A percentile compares a stretch with the other conserved stretches of the same genome.
Conservation (phyloP, 2,113 vertebrate genomes). For the Nicator chloris region DNA sequence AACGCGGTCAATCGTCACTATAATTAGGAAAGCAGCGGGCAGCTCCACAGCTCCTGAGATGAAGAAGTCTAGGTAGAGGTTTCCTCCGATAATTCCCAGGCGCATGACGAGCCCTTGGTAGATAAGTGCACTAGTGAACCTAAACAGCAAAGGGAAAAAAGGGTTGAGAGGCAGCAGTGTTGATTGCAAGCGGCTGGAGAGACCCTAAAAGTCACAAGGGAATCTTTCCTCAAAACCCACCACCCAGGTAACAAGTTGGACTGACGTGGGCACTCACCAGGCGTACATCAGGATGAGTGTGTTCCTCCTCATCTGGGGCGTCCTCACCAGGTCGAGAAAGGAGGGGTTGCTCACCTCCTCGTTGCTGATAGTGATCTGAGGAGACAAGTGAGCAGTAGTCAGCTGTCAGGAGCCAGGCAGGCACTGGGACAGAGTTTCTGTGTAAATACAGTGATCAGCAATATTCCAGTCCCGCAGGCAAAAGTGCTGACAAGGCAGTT, state of each 20-base stretch:
- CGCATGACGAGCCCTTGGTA: constrained; percentile 95
- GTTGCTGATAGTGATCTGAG: constrained; percentile 74
- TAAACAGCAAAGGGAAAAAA: constrained; percentile 17
- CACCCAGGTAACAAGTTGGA: not conserved
- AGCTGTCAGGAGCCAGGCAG: not conserved
- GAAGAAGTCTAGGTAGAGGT: constrained; percentile 88
- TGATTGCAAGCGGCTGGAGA: not conserved
- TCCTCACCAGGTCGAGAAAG: constrained; percentile 83
- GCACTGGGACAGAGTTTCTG: not conserved
- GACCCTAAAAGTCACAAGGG: not conserved
- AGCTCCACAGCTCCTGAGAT: constrained; percentile 87
- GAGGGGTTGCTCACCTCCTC: constrained; percentile 78
- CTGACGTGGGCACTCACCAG: constrained; percentile 75
- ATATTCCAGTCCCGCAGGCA: not conserved
- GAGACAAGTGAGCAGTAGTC: constrained; percentile 25
- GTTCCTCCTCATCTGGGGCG: constrained; percentile 87
- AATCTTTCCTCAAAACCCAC: not conserved
- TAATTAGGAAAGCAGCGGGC: constrained; percentile 83
- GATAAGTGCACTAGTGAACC: constrained; percentile 90
- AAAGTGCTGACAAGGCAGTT: not conserved
- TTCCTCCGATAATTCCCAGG: constrained; percentile 84
- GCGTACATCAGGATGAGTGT: constrained; percentile 91
- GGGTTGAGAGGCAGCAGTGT: not conserved
- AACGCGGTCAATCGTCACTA: constrained; percentile 86
- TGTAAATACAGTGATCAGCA: not conserved